phyloP scores from a whole-genome alignment of 2,797 vertebrate genomes.

The Cyprinodon diabolis region DNA sequence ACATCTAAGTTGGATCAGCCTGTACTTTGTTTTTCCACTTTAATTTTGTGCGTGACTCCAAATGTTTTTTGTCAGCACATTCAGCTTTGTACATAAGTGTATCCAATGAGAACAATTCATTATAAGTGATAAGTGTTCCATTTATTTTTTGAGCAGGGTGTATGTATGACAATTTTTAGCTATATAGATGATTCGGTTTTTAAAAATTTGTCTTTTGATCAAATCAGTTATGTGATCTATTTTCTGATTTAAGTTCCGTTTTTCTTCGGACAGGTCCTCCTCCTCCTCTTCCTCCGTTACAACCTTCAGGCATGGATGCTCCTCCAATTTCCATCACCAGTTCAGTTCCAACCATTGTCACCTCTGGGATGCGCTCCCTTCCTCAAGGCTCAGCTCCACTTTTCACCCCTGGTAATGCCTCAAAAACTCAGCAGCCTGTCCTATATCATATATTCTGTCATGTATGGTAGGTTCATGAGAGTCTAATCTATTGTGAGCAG shows the following conservation, averaged over 20 bases:
- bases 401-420: conserved; percentile 86
- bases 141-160: too few relatives aligned
- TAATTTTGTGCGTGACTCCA: too few relatives aligned
- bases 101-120: too few relatives aligned
- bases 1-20: too few relatives aligned
- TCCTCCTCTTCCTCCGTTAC: conserved; percentile 92
- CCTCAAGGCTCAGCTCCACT: conserved; percentile 87
- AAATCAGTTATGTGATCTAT: background rate
- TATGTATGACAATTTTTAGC: too few relatives aligned
- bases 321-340: conserved; percentile 95
- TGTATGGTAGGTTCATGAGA: background rate
- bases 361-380: conserved; percentile 91
- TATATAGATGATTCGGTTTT: too few relatives aligned
- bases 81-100: too few relatives aligned
- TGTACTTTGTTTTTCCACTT: too few relatives aligned
- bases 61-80: too few relatives aligned
- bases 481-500: conserved; percentile 65
- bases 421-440: background rate
- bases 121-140: too few relatives aligned
- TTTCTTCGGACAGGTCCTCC: conserved; percentile 86
- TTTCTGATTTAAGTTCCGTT: background rate
- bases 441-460: too few relatives aligned
- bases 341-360: conserved; percentile 94
- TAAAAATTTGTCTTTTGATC: background rate
- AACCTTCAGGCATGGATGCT: conserved; percentile 93